Base-by-base conservation (phyloP, 2,797 vertebrate species). In the Margarornis squamiger region DNA sequence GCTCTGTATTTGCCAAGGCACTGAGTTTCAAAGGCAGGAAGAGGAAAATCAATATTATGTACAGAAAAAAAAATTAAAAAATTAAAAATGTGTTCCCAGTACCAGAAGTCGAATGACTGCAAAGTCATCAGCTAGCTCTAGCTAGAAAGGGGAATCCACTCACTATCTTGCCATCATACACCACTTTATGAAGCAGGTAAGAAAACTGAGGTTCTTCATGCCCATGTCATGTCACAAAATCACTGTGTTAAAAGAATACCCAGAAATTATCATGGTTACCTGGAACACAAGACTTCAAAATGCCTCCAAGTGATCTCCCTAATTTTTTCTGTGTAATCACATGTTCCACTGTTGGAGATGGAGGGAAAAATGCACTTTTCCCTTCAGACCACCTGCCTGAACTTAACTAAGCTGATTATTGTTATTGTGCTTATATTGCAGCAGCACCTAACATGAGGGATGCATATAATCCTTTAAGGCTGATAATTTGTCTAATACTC, bases 401-500 rank as follows among this genome's bases (percentile, higher is more conserved):
- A 93, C 23, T 86, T 74, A 83, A 87, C 54, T 87, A 93, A 96
- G 68, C 65, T 76, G 78, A 88, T 95, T 81, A 82, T 61, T 88
- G 72, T 55, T 86, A 68, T 10, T 75, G 77, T 74, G 80, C 67
- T 76, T 61, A 52, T 36, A 67, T 2, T 91, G 74, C 88, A 85
- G 77, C 81, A 85, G 84, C 63, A 89, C 68, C 83, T 62, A 67
- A 57, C 24, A 91, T 83, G 78, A 89, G 73, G 89, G 86, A 92
- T 74, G 75, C 41, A 19, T 22, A 38, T 81, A 95, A 95, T 89
- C 81, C 81, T 94, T 87, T 85, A 89, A 95, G 61, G 83, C 81
- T 74, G 86, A 81, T 93, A 91, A 95, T 92, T 86, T 93, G 51
- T 86, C 77, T 92, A 93, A 90, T 9, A 92, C 80, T 61, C 34